Conservation (phyloP, 2,888 invertebrate species). For the Oxyscelio sp. region DNA sequence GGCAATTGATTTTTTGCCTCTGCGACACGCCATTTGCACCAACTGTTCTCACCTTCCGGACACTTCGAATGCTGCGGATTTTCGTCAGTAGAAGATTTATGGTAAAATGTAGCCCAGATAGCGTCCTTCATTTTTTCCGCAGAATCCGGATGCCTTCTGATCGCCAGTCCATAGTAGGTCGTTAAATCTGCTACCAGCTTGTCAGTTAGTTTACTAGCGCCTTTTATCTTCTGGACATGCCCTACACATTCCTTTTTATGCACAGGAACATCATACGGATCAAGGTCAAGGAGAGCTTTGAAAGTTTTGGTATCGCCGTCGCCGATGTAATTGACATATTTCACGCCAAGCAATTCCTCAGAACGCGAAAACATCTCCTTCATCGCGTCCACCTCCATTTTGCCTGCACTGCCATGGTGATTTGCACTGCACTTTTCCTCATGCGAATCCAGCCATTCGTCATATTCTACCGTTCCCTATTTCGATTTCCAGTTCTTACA, state of each 20-base stretch:
- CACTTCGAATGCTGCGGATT: conserved; percentile 51
- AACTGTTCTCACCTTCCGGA: conserved; percentile 28
- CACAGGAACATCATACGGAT: not conserved
- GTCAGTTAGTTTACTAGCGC: conserved; percentile 13
- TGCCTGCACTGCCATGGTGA: too few relatives aligned
- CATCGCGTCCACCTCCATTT: not conserved
- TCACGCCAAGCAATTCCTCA: too few relatives aligned
- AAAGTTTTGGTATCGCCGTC: too few relatives aligned
- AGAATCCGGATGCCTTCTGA: conserved; percentile 61
- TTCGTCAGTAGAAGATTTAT: too few relatives aligned
- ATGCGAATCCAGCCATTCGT: conserved; percentile 13
- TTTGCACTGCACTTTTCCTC: not conserved
- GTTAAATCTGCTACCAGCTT: conserved; percentile 63
- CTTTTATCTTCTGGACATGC: too few relatives aligned
- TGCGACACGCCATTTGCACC: too few relatives aligned
- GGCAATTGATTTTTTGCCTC: not conserved
- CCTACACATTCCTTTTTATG: too few relatives aligned
- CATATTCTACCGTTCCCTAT: not conserved
- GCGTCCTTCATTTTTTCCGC: conserved; percentile 69
- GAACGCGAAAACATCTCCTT: too few relatives aligned
- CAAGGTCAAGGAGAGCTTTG: too few relatives aligned
- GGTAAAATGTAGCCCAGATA: conserved; percentile 53
- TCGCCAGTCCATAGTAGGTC: too few relatives aligned
- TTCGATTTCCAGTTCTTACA: conserved; percentile 34
- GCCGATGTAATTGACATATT: conserved; percentile 17